Base-by-base conservation (phyloP, 1,140 invertebrate species). In the Araneus ventricosus region DNA sequence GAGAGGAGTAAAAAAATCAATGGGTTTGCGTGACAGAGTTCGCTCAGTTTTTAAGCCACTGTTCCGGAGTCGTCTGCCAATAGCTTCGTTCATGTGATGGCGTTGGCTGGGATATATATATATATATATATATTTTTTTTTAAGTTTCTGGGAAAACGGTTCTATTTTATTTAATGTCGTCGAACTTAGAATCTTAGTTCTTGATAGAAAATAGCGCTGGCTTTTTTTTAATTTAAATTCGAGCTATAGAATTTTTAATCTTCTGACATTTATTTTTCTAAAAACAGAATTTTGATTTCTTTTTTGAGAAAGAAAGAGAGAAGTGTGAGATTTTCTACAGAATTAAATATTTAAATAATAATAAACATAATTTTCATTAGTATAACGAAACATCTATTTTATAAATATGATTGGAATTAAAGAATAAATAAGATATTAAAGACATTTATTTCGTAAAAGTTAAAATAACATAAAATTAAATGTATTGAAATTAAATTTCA, bases 1-100 rank as follows among this genome's bases (percentile, higher is more conserved):
- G n/a, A 6, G 39, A 5, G 22, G 80, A 22, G 39, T 37, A 41
- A 41, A 80, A 80, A 84, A 84, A 84, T 84, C 80, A 84, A 84
- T 84, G 80, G 24, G 14, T n/a, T 84, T 45, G 80, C 80, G 80
- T 84, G 80, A 84, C 80, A 84, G 41, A 7, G 37, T 52, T 84
- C 10, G 24, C 39, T 37, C 39, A 52, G 37, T 84, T 84, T 84
- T 84, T 52, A 52, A 63, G 59, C 59, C n/a, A 24, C n/a, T 24
- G 59, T 63, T 63, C n/a, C n/a, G 22, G 22, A 1, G 7, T 14
- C 22, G 59, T 7, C n/a, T 6, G 22, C 22, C 22, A 63, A 63
- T 63, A 20, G 59, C 59, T 4, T 24, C n/a, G 59, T n/a, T 63
- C 20, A 63, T n/a, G 2, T 63, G 59, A 24, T n/a, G 59, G 59